A percentile compares a stretch with the other conserved stretches of the same genome.
phyloP scores from a whole-genome alignment of 2,113 vertebrate species.

The Podarcis raffonei region DNA sequence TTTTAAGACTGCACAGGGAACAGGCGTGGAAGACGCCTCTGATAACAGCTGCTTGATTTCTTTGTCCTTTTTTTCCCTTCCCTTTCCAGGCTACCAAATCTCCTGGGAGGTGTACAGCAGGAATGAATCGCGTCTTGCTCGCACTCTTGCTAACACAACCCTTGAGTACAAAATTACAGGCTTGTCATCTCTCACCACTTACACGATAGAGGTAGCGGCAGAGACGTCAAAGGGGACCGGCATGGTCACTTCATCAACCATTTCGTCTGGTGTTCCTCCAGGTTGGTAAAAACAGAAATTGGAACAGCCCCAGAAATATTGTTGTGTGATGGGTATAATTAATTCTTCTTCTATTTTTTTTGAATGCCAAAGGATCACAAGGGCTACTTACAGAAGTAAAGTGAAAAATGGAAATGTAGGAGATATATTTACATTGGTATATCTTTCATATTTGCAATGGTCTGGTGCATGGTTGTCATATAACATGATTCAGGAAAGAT shows the following conservation, averaged over 20 bases:
- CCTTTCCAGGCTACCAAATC: constrained; percentile 83
- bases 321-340: background rate
- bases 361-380: rapidly evolving
- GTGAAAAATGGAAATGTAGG: background rate
- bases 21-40: rapidly evolving
- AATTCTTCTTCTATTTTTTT: background rate
- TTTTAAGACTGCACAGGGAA: background rate
- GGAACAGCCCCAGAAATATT: background rate
- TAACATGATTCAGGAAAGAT: background rate
- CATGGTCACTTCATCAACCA: constrained; percentile 83
- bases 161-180: constrained; percentile 88
- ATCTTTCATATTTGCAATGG: background rate
- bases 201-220: constrained; percentile 90
- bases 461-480: background rate
- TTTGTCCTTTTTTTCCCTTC: background rate
- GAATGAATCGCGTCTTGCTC: constrained; percentile 80
- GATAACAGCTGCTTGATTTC: background rate
- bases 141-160: constrained; percentile 81
- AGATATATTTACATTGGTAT: background rate
- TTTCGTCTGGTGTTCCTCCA: constrained; percentile 96
- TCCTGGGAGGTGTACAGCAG: constrained; percentile 89
- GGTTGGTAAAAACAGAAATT: constrained; percentile 70
- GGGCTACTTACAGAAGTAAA: background rate
- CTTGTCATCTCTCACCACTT: constrained; percentile 88
- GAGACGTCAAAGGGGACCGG: constrained; percentile 83